These are phyloP conservation scores for Acrobasis repandana DNA, from an alignment of 2,888 invertebrate species.

Conservation along the genomic window DNA sequence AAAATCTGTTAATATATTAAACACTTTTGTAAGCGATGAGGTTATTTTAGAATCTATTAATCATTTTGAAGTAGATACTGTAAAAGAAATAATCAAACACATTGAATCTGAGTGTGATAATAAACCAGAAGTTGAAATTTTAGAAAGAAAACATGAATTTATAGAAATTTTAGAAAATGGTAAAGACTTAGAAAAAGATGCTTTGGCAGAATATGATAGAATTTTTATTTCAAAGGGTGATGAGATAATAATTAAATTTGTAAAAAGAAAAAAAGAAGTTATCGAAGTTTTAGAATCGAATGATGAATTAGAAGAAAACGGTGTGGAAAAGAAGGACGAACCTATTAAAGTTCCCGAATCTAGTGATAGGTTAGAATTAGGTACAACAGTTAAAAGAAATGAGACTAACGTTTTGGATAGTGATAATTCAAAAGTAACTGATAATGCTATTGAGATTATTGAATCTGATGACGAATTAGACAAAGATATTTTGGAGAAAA, in stretches of 20 bases:
- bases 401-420: too few relatives aligned
- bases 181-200: neutral
- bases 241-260: too few relatives aligned
- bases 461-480: neutral
- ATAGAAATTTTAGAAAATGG: neutral
- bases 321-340: neutral
- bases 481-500: neutral
- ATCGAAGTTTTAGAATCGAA: neutral
- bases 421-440: neutral
- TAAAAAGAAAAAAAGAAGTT: neutral
- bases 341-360: neutral
- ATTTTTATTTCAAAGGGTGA: neutral
- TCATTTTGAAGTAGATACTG: neutral
- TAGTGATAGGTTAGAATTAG: neutral
- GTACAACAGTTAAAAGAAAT: neutral
- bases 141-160: neutral
- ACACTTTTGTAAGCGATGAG: neutral
- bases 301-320: neutral
- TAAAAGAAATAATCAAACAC: neutral
- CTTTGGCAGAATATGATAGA: neutral
- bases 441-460: neutral
- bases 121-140: neutral
- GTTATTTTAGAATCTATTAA: neutral
- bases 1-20: neutral
- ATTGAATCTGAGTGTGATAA: neutral